Base-by-base conservation (phyloP, 2,888 invertebrate genomes). In the Spilosoma lubricipeda region DNA sequence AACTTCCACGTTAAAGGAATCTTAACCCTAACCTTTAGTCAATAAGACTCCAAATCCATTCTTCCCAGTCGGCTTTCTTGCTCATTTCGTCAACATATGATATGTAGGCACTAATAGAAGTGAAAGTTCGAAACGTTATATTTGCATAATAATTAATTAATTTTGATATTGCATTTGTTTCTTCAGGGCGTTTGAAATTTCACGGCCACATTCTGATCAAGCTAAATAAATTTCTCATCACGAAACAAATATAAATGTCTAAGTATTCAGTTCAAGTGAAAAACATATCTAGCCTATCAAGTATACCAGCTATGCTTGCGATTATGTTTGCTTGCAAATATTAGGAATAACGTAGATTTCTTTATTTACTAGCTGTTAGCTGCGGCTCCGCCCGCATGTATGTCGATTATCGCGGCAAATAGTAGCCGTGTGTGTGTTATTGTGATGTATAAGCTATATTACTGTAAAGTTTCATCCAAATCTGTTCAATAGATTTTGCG, bases 101-200 rank as follows among this genome's bases (percentile, higher is more conserved):
- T 52, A 80, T 74, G 75, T 80, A 80, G 73, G 85, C 81, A 86
- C 85, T 82, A 79, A 85, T 84, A 77, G 67, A 78, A 76, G 76
- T 77, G 86, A 85, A 85, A 87, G 85, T 80, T 77, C 76, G 75
- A 80, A 73, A 75, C 27, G 80, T 82, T 77, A 70, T 79, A 75
- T 76, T 56, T 56, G 76, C 72, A 74, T 67, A 72, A 74, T 67
- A 72, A 77, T 84, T 71, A 76, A 81, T 81, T 80, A 77, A 76
- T 77, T 79, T 68, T 76, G 79, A 82, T 78, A 76, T 73, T 75
- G 71, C 73, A 74, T 73, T 74, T n/a, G 23, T 13, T 36, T 36
- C 56, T 73, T 64, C 74, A 69, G 23, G 67, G 11, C 48, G 77
- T 70, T 65, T 56, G 70, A 27, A 27, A 68, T 42, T 52, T 18